Evolutionary conservation across 2,888 invertebrate species (phyloP).

Genomic region (Hyalella azteca): DNA sequence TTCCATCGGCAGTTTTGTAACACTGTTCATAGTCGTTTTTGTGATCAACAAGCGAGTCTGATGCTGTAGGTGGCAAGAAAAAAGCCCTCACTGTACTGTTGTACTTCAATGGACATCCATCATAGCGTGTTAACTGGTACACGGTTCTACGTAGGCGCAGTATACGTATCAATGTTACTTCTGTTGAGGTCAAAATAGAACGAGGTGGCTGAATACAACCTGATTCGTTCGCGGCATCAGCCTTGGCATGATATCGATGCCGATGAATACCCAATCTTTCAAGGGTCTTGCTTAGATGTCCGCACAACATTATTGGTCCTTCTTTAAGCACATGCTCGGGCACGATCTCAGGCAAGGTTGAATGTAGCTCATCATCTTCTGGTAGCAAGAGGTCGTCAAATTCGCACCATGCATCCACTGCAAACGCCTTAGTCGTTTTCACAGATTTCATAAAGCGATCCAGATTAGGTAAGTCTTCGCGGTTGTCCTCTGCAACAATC

Average conservation of each 20-base stretch:
- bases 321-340: background rate
- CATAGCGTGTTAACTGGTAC: background rate
- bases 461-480: background rate
- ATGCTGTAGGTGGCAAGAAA: background rate
- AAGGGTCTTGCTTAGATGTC: background rate
- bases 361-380: background rate
- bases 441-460: background rate
- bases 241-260: background rate
- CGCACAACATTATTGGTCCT: background rate
- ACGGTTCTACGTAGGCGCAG: background rate
- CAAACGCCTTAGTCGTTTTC: background rate
- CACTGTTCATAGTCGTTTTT: background rate
- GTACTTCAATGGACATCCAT: background rate
- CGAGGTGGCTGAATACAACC: background rate
- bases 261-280: background rate
- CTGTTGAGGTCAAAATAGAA: background rate
- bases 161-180: background rate
- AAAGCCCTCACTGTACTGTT: background rate
- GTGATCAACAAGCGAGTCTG: background rate
- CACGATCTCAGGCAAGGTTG: background rate
- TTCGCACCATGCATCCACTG: background rate
- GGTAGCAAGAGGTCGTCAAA: background rate
- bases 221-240: background rate
- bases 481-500: conserved; percentile 2
- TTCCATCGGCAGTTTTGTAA: background rate